A percentile compares a stretch with the other conserved stretches of the same genome.
These are phyloP conservation scores for Stigmatopora argus DNA, from an alignment of 2,113 vertebrate species.

Conservation along the genomic window DNA sequence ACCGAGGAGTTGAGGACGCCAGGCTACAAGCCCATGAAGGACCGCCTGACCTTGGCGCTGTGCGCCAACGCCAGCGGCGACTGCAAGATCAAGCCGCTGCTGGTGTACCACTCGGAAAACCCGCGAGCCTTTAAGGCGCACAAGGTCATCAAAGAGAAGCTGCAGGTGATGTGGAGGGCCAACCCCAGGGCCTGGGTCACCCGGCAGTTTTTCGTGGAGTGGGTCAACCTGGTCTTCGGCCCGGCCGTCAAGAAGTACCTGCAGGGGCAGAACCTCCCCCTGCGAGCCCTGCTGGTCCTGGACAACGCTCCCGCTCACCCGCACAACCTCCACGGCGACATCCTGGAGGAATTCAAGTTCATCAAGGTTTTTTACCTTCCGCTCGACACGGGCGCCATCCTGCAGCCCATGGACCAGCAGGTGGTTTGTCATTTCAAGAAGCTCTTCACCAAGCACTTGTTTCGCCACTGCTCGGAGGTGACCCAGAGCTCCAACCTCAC, in stretches of 20 bases:
- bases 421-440: constrained; percentile 4
- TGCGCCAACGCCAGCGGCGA: constrained; percentile 3
- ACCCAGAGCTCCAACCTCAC: background rate
- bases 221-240: constrained; percentile 5
- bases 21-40: background rate
- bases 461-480: constrained; percentile 2
- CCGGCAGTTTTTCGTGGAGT: constrained; percentile 2
- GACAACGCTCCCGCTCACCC: constrained; percentile 5
- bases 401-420: constrained; percentile 6
- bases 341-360: constrained; percentile 3
- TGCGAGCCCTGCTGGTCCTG: background rate
- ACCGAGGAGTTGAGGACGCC: background rate
- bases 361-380: constrained; percentile 7
- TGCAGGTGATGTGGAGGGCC: constrained; percentile 5
- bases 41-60: background rate
- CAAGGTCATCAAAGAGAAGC: constrained; percentile 4
- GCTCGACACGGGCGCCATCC: background rate
- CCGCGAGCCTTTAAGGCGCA: constrained; percentile 1
- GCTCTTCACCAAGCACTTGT: constrained; percentile 2
- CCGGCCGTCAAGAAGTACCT: constrained; percentile 1
- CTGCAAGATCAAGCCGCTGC: constrained; percentile 3
- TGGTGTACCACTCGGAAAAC: constrained; percentile 1
- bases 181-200: constrained; percentile 7
- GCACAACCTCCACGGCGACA: constrained; percentile 1
- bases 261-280: background rate